Evolutionary conservation across 2,888 invertebrate genomes (phyloP).

Genomic region (Globia sparganii): DNA sequence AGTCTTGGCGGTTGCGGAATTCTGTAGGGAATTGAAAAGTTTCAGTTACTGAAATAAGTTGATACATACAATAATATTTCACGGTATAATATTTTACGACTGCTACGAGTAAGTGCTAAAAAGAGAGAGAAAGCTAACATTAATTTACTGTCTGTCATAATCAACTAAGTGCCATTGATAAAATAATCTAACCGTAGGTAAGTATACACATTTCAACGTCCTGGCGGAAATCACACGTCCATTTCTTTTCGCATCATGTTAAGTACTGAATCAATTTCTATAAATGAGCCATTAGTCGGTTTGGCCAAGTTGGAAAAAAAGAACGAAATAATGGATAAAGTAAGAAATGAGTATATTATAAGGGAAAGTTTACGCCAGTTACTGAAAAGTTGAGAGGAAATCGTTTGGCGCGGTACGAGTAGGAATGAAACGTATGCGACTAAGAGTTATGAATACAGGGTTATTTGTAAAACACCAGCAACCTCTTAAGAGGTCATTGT

Average conservation of each 20-base stretch:
- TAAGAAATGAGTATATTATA: too few relatives aligned
- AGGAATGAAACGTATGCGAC: too few relatives aligned
- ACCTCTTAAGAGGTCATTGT: too few relatives aligned
- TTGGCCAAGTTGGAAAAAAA: background rate
- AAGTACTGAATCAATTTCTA: slow-evolving; percentile 29
- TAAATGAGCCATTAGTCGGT: slow-evolving; percentile 8
- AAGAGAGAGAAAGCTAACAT: background rate
- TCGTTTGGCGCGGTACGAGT: too few relatives aligned
- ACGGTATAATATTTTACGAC: background rate
- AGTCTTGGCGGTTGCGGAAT: background rate
- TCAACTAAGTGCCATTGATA: background rate
- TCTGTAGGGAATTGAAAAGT: background rate
- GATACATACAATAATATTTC: too few relatives aligned
- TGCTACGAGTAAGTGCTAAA: slow-evolving; percentile 1
- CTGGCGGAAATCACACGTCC: slow-evolving; percentile 3
- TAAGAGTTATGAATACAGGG: too few relatives aligned
- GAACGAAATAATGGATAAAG: background rate
- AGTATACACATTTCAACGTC: background rate
- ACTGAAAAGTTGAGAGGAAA: too few relatives aligned
- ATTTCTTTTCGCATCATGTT: slow-evolving; percentile 4
- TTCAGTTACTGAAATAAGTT: background rate
- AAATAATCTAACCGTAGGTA: background rate
- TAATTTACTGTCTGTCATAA: background rate
- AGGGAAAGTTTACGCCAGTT: too few relatives aligned
- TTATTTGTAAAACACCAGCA: too few relatives aligned